phyloP scores from a whole-genome alignment of 2,888 invertebrate species.

The Erebia ligea region DNA sequence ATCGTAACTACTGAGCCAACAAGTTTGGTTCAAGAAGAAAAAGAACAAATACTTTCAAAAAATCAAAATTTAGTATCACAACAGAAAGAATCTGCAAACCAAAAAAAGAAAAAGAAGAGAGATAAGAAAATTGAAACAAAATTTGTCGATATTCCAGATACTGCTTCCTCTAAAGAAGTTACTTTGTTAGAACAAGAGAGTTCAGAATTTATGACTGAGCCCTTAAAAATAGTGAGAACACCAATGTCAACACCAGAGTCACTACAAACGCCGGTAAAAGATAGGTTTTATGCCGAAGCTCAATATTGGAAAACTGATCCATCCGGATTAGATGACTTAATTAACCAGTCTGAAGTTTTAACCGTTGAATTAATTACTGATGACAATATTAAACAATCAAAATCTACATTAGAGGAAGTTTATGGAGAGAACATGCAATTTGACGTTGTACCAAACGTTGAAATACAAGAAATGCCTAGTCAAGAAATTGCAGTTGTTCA shows the following conservation, averaged over 20 bases:
- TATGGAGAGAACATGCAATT: constrained; percentile 17
- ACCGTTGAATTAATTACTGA: constrained; percentile 44
- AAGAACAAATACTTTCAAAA: constrained; percentile 36
- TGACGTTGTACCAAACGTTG: constrained; percentile 27
- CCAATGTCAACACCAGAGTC: constrained; percentile 69
- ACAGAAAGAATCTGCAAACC: constrained; percentile 42
- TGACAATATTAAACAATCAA: constrained; percentile 16
- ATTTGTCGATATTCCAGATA: constrained; percentile 42
- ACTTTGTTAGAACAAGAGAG: constrained; percentile 49
- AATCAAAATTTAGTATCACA: constrained; percentile 34
- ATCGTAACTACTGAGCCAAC: constrained; percentile 42
- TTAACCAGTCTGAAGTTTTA: constrained; percentile 57
- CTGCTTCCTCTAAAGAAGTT: constrained; percentile 44
- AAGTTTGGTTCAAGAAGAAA: constrained; percentile 33
- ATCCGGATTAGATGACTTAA: constrained; percentile 52
- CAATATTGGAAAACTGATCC: constrained; percentile 75
- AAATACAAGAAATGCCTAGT: constrained; percentile 42
- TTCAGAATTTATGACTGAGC: constrained; percentile 4
- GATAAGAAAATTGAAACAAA: constrained; percentile 51
- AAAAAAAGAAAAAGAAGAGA: constrained; percentile 69
- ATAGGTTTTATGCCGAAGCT: constrained; percentile 71
- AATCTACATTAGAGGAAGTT: constrained; percentile 34
- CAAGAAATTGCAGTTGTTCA: constrained; percentile 43
- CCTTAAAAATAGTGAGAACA: constrained; percentile 47
- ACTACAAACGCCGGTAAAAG: constrained; percentile 71